Evolutionary conservation across 2,888 invertebrate genomes (phyloP).

Genomic region (Plebejus anna): DNA sequence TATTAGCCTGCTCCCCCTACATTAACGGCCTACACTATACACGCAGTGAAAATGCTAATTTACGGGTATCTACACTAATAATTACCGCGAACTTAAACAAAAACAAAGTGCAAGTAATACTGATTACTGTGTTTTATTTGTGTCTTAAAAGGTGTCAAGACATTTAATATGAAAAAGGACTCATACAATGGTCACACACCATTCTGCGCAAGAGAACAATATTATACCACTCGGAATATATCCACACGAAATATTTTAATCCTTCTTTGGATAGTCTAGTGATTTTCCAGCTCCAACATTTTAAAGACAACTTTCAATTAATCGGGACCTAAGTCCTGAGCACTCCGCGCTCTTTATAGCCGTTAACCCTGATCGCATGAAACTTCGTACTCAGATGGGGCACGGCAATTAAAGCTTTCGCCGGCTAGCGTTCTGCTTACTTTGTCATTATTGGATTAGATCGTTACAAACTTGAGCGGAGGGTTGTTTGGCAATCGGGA

Average conservation of each 20-base stretch:
- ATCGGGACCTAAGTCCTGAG: not conserved
- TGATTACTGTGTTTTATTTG: no score
- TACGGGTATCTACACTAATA: not conserved
- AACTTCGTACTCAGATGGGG: conserved; percentile 6
- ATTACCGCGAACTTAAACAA: not conserved
- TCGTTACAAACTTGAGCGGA: not conserved
- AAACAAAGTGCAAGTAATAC: no score
- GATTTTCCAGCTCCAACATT: not conserved
- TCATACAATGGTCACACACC: not conserved
- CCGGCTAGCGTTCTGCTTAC: not conserved
- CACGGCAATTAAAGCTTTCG: conserved; percentile 6
- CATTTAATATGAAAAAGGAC: not conserved
- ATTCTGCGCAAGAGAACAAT: no score
- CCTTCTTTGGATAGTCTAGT: no score
- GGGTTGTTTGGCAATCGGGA: not conserved
- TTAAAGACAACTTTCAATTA: no score
- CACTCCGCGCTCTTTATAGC: not conserved
- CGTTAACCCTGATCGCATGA: not conserved
- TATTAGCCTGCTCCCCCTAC: not conserved
- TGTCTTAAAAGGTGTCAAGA: not conserved
- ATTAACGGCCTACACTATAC: not conserved
- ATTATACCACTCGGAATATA: no score
- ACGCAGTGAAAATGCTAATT: not conserved
- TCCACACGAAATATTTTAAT: no score
- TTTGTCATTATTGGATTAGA: conserved; percentile 9